Base-by-base conservation (phyloP, 1,140 invertebrate genomes). In the Coenobita brevimanus region DNA sequence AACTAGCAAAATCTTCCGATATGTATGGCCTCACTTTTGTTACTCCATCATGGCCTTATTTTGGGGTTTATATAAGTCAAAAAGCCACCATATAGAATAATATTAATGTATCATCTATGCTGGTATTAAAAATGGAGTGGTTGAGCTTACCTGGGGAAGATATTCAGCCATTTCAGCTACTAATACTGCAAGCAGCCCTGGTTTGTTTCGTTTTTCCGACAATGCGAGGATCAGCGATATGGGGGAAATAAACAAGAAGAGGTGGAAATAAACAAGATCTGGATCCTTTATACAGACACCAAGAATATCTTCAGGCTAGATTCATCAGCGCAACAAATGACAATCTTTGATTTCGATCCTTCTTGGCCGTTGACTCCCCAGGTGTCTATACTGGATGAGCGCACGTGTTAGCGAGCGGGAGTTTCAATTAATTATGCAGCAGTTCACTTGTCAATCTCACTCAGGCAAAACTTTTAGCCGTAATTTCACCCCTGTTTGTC, bases 161-260 rank as follows among this genome's bases (percentile, higher is more conserved):
- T 33, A 82, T 43, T 67, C 60, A 67, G 54, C 79, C 79, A 82
- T 82, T n/a, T 67, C 79, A 17, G 46, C n/a, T n/a, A n/a, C n/a
- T 21, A 43, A 38, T 2, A 82, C 1, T 13, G 33, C 78, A 6
- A n/a, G 15, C 60, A 82, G 38, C 41, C 6, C n/a, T 1, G 43
- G 79, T 82, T 82, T 82, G 79, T 82, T 82, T 82, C 79, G 33
- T 57, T 82, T 82, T 82, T 36, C 78, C 62, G 60, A 24, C 38
- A 50, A 50, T 50, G 46, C 17, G 46, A 8, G 46, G n/a, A n/a
- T n/a, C 17, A 50, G 46, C 6, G 46, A 6, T 50, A 17, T 50
- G 46, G 46, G 46, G 46, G 6, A 6, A 50, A 17, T 50, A 17
- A 50, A 6, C 6, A 17, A 50, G 46, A n/a, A n/a, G n/a, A n/a